Base-by-base conservation (phyloP, 2,113 vertebrate species). In the Toxotes jaculatrix region DNA sequence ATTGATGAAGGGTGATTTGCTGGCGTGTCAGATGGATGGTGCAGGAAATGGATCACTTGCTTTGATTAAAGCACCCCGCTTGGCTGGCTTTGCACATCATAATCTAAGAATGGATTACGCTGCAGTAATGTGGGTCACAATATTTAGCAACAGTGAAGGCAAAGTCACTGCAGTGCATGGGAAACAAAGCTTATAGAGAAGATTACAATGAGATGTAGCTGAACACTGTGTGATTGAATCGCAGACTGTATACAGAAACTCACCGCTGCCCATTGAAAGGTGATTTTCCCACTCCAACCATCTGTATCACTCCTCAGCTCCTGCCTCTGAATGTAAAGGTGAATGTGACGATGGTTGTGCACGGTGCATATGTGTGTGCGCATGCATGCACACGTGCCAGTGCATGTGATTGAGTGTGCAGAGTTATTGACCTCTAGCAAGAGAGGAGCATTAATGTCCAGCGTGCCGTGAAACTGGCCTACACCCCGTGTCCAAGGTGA, bases 81-180 rank as follows among this genome's bases (percentile, higher is more conserved):
- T 92, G 91, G 87, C 89, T 79, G 85, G 77, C 85, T 91, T 89
- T 82, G 80, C 88, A 91, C 90, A 91, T 93, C 90, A 92, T 91
- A 91, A 90, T 91, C 88, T 93, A 87, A 90, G 90, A 93, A 91
- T 91, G 90, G 90, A 92, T 94, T 92, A 84, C 88, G 78, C 83
- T 79, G 90, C 88, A 85, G 89, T 85, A 91, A 93, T 91, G 81
- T 93, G 90, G 93, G 91, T 92, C 93, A 92, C 87, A 82, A 88
- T 91, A 87, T 93, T 91, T 90, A 87, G 89, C 80, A 89, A 88
- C 89, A 59, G 84, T 17, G 66, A 85, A 86, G 63, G 71, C 67
- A 79, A 65, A 79, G 66, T 64, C 73, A 71, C 65, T 77, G 63
- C 69, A 47, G 72, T 57, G 83, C 57, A 59, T 10, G 72, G 17